Conservation (phyloP, 2,113 vertebrate species). For the Sylvia atricapilla region DNA sequence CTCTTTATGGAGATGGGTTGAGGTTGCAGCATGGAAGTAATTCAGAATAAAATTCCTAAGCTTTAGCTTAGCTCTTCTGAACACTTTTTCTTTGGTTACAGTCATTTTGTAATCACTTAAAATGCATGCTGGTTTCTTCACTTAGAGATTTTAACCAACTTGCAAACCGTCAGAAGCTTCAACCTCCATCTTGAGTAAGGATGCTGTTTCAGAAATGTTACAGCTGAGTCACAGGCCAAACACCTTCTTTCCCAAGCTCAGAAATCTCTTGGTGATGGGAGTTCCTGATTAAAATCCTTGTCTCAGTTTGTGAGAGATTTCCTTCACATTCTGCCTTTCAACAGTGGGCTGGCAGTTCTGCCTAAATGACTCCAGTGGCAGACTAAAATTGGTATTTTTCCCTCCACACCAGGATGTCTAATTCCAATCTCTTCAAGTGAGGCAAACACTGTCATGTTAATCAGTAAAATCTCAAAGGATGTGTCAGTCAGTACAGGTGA, state of each 20-base stretch:
- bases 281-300: neutral
- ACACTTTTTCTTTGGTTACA: neutral
- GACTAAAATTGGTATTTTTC: neutral
- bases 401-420: neutral
- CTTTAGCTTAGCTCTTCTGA: neutral
- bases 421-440: neutral
- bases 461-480: neutral
- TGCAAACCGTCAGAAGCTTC: neutral
- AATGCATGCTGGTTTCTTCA: neutral
- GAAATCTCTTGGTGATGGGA: neutral
- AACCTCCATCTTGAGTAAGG: neutral
- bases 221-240: neutral
- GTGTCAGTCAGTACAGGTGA: neutral
- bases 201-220: neutral
- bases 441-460: neutral
- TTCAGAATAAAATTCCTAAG: neutral
- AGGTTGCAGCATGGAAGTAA: neutral
- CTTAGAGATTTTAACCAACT: neutral
- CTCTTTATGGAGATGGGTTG: neutral
- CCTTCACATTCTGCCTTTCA: neutral
- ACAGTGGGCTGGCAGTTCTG: neutral
- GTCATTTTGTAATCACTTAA: neutral
- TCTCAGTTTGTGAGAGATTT: neutral
- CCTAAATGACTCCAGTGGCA: neutral
- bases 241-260: neutral